Evolutionary conservation across 1,140 invertebrate species (phyloP).

Genomic region (Apis florea): DNA sequence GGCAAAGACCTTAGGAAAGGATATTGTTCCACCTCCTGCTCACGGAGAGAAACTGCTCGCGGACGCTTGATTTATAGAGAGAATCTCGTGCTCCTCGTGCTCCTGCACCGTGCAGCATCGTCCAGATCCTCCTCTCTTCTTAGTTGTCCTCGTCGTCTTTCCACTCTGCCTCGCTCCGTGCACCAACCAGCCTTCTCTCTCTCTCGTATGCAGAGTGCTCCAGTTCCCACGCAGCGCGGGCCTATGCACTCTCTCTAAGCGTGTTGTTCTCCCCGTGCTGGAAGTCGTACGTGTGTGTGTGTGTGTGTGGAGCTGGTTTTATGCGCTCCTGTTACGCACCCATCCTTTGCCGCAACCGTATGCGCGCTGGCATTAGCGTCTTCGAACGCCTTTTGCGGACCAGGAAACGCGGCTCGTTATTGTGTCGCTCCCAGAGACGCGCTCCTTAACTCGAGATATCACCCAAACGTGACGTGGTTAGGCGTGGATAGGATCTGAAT

Average conservation of each 20-base stretch:
- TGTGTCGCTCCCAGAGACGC: too few species aligned
- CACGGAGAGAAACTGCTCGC: constrained; percentile 60
- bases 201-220: constrained; percentile 63
- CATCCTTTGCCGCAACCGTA: constrained; percentile 38
- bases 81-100: constrained; percentile 51
- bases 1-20: constrained; percentile 52
- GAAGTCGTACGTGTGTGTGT: constrained; percentile 34
- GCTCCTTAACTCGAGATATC: not conserved
- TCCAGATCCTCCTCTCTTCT: constrained; percentile 56
- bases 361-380: constrained; percentile 44
- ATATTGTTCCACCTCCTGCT: constrained; percentile 62
- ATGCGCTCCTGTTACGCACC: constrained; percentile 55
- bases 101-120: constrained; percentile 38
- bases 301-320: constrained; percentile 40
- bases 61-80: constrained; percentile 62
- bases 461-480: not conserved
- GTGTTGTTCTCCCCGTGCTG: constrained; percentile 35
- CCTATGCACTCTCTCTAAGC: constrained; percentile 50
- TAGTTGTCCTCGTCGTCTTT: constrained; percentile 59
- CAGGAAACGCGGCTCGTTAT: constrained; percentile 37
- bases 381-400: constrained; percentile 39
- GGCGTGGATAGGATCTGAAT: too few species aligned
- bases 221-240: constrained; percentile 60
- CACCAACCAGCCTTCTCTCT: constrained; percentile 59
- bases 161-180: constrained; percentile 17